These are phyloP conservation scores for Rafetus swinhoei DNA, from an alignment of 2,113 vertebrate species.

Conservation along the genomic window DNA sequence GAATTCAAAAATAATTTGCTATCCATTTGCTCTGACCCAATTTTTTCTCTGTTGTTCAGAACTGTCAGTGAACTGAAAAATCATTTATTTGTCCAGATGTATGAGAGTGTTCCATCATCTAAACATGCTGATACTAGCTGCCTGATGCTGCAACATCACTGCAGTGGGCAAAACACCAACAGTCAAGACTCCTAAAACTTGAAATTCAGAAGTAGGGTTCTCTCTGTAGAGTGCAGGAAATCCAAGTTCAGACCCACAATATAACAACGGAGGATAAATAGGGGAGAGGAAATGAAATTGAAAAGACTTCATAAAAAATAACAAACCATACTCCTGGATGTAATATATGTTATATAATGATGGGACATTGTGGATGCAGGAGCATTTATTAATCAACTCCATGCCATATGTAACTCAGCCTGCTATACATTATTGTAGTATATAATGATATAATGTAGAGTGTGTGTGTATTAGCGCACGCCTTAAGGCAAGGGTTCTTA, in stretches of 20 bases:
- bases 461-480: too few species aligned
- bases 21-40: too few species aligned
- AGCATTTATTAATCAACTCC: not conserved
- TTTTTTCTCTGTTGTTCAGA: too few species aligned
- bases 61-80: too few species aligned
- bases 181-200: not conserved
- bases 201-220: not conserved
- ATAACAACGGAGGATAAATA: not conserved
- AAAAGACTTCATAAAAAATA: too few species aligned
- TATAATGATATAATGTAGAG: not conserved
- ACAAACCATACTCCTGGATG: too few species aligned
- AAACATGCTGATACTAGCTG: not conserved
- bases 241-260: not conserved
- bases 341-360: not conserved
- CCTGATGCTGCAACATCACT: not conserved
- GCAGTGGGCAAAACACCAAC: fast-evolving
- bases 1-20: too few species aligned
- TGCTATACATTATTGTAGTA: not conserved
- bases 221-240: not conserved
- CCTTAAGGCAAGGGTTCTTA: not conserved
- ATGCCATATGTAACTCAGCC: not conserved
- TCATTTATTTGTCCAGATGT: too few species aligned
- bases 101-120: too few species aligned
- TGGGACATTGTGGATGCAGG: not conserved
- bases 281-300: not conserved